Evolutionary conservation across 2,113 vertebrate species (phyloP), one percentile per base, ranked within the genome.

Genomic region (Pachypanchax playfairii): DNA sequence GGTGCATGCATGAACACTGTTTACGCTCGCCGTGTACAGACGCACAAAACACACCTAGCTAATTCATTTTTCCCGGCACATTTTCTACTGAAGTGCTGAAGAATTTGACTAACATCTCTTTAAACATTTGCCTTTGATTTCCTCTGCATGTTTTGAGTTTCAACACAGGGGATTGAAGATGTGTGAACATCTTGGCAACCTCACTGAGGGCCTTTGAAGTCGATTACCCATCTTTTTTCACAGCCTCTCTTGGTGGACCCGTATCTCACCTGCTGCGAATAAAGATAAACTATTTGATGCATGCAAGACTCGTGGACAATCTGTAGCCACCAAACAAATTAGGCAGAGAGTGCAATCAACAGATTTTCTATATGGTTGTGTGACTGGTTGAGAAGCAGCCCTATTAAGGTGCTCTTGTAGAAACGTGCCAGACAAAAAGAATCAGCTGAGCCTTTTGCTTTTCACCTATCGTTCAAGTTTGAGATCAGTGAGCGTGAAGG

Each of bases 161-260:
- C 50, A 66, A 70, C 82, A 76, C 73, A 50, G 29, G 82, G 76
- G 76, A 83, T n/a, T 71, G 54, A 69, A 77, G 70, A 83, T 35
- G 60, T 71, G 62, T 46, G 78, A 86, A 84, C 82, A 88, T 76
- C 82, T 88, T 88, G 82, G 84, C 78, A 86, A 80, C 73, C 80
- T 75, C 56, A 66, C 21, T 60, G 75, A 75, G 71, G 7, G 70
- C 82, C 39, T 88, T 86, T 86, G 84, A 88, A 88, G 84, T 82
- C 56, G 52, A 73, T 70, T 83, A 73, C 63, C 73, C 75, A 73
- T 56, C 67, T 75, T 64, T 63, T 73, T 74, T 46, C 43, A 15
- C 66, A 61, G 61, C 70, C 76, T 82, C 73, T 79, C 70, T 64
- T 60, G 77, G 75, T 83, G 64, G 82, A 60, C 64, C 67, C 48